A percentile compares a stretch with the other conserved stretches of the same genome.
These are phyloP conservation scores for Ophraella communa DNA, from an alignment of 2,888 invertebrate genomes.

Conservation along the genomic window DNA sequence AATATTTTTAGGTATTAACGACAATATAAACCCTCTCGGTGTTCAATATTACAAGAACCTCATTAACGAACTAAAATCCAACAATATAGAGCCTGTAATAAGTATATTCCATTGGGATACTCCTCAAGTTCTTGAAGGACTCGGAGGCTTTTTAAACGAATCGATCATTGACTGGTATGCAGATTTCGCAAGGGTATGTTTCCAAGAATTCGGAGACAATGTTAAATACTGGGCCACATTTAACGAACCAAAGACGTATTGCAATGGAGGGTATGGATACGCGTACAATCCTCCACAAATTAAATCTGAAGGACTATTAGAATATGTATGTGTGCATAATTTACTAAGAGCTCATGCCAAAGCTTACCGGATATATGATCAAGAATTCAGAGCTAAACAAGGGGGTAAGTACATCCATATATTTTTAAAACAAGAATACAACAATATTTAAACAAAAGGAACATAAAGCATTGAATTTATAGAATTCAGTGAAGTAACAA, in stretches of 20 bases:
- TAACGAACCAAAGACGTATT: slow-evolving; percentile 60
- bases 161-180: slow-evolving; percentile 65
- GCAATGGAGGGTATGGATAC: slow-evolving; percentile 41
- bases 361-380: slow-evolving; percentile 68
- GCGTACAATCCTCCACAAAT: slow-evolving; percentile 51
- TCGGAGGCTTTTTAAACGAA: slow-evolving; percentile 71
- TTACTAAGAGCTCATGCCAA: slow-evolving; percentile 70
- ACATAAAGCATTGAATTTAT: too few relatives aligned
- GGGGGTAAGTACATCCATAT: slow-evolving; percentile 6
- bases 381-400: slow-evolving; percentile 58
- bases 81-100: slow-evolving; percentile 64
- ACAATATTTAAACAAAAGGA: too few relatives aligned
- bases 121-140: slow-evolving; percentile 53
- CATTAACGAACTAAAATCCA: slow-evolving; percentile 61
- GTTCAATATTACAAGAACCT: slow-evolving; percentile 36
- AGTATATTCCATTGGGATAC: slow-evolving; percentile 65
- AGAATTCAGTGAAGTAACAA: too few relatives aligned
- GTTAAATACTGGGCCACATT: slow-evolving; percentile 64
- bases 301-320: slow-evolving; percentile 59
- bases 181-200: slow-evolving; percentile 65
- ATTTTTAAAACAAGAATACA: too few relatives aligned
- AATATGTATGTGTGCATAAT: slow-evolving; percentile 69
- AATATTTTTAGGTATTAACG: slow-evolving; percentile 18
- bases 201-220: slow-evolving; percentile 53
- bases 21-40: slow-evolving; percentile 60